Evolutionary conservation across 2,797 vertebrate species (phyloP), one percentile per base, ranked within the genome.

Genomic region (Aplochiton taeniatus): DNA sequence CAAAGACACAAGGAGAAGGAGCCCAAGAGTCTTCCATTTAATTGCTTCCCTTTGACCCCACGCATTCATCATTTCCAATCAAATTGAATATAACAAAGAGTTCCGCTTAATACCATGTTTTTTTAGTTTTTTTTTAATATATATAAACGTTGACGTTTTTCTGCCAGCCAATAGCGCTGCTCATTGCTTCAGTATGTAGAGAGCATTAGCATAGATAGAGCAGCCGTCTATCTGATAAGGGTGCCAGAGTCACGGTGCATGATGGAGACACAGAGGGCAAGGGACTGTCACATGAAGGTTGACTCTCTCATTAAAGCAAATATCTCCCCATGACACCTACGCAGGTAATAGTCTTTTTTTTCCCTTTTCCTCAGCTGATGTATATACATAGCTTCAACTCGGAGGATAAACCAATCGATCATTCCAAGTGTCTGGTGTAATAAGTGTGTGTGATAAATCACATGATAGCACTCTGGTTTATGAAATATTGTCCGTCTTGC

Each of bases 371-470:
- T 65, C 51, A 55, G 42, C 72, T 76, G 53, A 81, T 79, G 31
- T 78, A 83, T 74, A 82, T 75, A 83, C 77, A 79, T 67, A 78
- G 68, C 87, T 82, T 81, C 77, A 76, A 66, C 69, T 66, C 61
- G 64, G 70, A 80, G 79, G 82, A 82, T 83, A 77, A 83, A 76
- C 79, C 78, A 74, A 79, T 89, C 75, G 58, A 89, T 90, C 89
- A 85, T 78, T 75, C 75, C 57, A 31, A 78, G 83, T 83, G 84
- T 87, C 82, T 74, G 8, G 9, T 63, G 77, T 86, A 87, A 90
- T 84, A 88, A 88, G 82, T 69, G 68, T 70, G 65, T 61, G 75
- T 63, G 83, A 88, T 88, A 83, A 88, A 87, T 87, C 77, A 81
- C 9, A 1, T 61, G 58, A 79, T 78, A 68, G 80, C 85, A 71